A percentile compares a stretch with the other conserved stretches of the same genome.
These are phyloP conservation scores for Ophioninae sp. DNA, from an alignment of 2,888 invertebrate genomes.

Conservation along the genomic window DNA sequence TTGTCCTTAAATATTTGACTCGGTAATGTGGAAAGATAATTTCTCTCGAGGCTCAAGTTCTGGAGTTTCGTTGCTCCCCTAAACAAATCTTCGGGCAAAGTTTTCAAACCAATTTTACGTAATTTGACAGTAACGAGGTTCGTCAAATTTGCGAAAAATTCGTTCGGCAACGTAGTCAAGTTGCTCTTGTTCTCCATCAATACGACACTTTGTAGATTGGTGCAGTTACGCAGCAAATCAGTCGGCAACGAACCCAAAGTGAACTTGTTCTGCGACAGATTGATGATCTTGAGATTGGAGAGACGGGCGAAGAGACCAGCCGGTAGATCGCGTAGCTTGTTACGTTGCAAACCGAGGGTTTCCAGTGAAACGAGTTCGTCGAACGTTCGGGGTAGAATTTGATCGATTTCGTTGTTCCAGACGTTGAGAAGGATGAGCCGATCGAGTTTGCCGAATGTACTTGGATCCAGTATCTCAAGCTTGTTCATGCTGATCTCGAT, in stretches of 20 bases:
- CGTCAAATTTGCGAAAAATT: conserved; percentile 84
- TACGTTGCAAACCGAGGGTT: conserved; percentile 87
- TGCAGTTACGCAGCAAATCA: conserved; percentile 83
- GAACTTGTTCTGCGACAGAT: conserved; percentile 87
- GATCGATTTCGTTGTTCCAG: conserved; percentile 86
- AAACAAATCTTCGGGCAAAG: conserved; percentile 85
- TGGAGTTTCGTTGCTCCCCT: conserved; percentile 83
- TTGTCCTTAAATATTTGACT: conserved; percentile 85
- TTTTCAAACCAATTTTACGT: conserved; percentile 83
- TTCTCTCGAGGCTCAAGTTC: conserved; percentile 85
- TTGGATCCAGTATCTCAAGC: conserved; percentile 84
- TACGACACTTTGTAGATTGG: conserved; percentile 82
- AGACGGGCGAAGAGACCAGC: conserved; percentile 85
- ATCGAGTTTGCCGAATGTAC: conserved; percentile 84
- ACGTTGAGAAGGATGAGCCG: conserved; percentile 85
- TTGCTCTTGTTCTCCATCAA: conserved; percentile 77
- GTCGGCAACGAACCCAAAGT: conserved; percentile 82
- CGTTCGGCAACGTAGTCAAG: conserved; percentile 83
- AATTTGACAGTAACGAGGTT: conserved; percentile 84
- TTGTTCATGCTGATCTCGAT: conserved; percentile 85
- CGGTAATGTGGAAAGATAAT: conserved; percentile 82
- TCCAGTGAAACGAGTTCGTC: conserved; percentile 84
- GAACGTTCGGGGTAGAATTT: conserved; percentile 85
- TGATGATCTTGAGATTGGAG: conserved; percentile 84
- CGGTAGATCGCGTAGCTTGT: conserved; percentile 85